phyloP scores from a whole-genome alignment of 2,113 vertebrate genomes.

The Pluvialis apricaria region DNA sequence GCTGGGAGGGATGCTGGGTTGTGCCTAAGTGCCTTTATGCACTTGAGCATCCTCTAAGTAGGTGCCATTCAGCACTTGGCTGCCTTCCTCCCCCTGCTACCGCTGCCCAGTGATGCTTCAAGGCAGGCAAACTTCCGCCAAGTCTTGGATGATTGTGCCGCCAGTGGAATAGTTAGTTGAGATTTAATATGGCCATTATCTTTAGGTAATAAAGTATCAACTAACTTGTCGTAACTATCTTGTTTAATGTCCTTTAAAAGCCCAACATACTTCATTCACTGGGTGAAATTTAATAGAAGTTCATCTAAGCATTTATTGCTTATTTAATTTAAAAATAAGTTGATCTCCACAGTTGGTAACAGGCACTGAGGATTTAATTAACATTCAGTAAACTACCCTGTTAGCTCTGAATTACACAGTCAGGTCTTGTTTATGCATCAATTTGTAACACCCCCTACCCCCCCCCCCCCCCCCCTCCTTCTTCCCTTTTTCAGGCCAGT shows the following conservation, averaged over 20 bases:
- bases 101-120: not conserved
- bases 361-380: slow-evolving; percentile 76
- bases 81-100: not conserved
- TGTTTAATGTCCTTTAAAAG: slow-evolving; percentile 74
- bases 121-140: not conserved
- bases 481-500: not conserved
- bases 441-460: slow-evolving; percentile 5
- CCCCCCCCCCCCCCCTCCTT: not conserved
- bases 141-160: slow-evolving; percentile 12
- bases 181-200: slow-evolving; percentile 72
- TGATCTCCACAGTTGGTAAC: slow-evolving; percentile 74
- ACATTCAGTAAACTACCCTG: slow-evolving; percentile 70
- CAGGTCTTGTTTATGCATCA: slow-evolving; percentile 55
- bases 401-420: slow-evolving; percentile 64
- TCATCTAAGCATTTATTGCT: slow-evolving; percentile 76
- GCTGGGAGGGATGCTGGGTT: not conserved
- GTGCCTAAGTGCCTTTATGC: not conserved
- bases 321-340: slow-evolving; percentile 79
- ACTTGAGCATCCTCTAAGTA: not conserved
- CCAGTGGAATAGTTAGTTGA: slow-evolving; percentile 66
- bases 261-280: slow-evolving; percentile 65
- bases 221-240: slow-evolving; percentile 70
- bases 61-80: not conserved
- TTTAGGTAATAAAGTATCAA: slow-evolving; percentile 71
- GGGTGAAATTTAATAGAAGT: slow-evolving; percentile 77